These are phyloP conservation scores for Drosophila hydei DNA, from an alignment of 1,140 invertebrate genomes.

Conservation along the genomic window DNA sequence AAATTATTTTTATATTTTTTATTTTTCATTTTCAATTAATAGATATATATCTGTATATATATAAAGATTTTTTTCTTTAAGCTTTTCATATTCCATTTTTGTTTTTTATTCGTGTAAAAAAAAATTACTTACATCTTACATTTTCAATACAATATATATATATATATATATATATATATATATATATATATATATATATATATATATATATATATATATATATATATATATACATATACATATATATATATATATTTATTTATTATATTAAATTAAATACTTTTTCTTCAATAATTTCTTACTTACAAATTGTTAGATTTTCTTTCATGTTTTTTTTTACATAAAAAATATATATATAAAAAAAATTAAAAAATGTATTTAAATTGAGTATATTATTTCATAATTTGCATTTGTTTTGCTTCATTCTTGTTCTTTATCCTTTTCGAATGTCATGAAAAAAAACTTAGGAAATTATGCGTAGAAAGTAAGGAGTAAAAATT, in stretches of 20 bases:
- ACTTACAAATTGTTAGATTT: conserved; percentile 55
- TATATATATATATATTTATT: conserved; percentile 51
- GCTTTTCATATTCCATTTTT: conserved; percentile 45
- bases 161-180: too few species aligned
- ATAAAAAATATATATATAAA: conserved; percentile 39
- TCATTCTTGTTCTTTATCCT: neutral
- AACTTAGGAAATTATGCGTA: neutral
- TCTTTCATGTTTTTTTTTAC: conserved; percentile 44
- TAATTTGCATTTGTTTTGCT: conserved; percentile 24
- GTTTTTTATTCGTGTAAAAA: conserved; percentile 65
- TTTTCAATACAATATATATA: too few species aligned
- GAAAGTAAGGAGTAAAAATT: conserved; percentile 9
- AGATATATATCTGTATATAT: conserved; percentile 21
- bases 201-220: too few species aligned
- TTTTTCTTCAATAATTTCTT: conserved; percentile 43
- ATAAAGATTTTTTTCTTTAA: conserved; percentile 35
- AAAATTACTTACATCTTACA: conserved; percentile 63
- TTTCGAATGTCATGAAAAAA: conserved; percentile 10
- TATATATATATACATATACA: conserved; percentile 46
- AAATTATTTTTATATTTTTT: conserved; percentile 3
- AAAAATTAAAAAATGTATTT: conserved; percentile 15
- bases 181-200: too few species aligned
- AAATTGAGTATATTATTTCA: conserved; percentile 38
- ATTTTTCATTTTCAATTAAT: too few species aligned
- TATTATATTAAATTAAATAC: conserved; percentile 54